Conservation (phyloP, 2,113 vertebrate species). For the Semicossyphus pulcher region DNA sequence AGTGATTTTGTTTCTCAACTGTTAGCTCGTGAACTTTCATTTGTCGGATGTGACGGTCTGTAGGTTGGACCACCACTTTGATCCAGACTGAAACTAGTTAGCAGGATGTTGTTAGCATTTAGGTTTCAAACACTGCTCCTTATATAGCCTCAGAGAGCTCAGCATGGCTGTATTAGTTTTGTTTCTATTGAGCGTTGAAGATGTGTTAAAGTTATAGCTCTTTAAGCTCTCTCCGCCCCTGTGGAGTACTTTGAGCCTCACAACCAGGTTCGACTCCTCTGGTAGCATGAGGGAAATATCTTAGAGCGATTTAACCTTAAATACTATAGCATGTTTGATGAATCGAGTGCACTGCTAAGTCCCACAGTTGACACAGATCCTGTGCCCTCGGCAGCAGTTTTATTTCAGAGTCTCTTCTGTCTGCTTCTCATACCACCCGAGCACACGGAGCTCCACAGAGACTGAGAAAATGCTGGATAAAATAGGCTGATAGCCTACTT, state of each 20-base stretch:
- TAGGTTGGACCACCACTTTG: too few relatives aligned
- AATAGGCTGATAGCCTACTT: constrained; percentile 51
- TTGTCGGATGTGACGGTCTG: too few relatives aligned
- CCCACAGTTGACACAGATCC: constrained; percentile 35
- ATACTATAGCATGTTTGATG: constrained; percentile 2
- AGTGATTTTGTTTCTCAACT: too few relatives aligned
- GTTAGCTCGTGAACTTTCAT: too few relatives aligned
- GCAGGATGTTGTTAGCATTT: neutral
- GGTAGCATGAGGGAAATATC: neutral
- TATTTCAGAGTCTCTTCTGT: constrained; percentile 28
- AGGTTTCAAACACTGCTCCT: neutral
- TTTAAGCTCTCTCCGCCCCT: neutral
- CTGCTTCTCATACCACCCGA: constrained; percentile 26
- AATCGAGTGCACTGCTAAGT: constrained; percentile 6
- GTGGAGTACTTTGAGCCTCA: neutral
- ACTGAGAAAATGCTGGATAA: constrained; percentile 2
- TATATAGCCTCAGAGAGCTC: neutral
- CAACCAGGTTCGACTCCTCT: neutral
- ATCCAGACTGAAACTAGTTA: too few relatives aligned
- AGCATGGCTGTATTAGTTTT: neutral
- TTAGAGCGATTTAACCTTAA: neutral
- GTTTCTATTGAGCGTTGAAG: constrained; percentile 11
- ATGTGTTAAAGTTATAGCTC: neutral
- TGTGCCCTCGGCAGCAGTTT: constrained; percentile 27
- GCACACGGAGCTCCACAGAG: constrained; percentile 29